Percentiles rank a stretch among this genome's conserved stretches.
These are phyloP conservation scores for Aleiodes testaceus DNA, from an alignment of 2,888 invertebrate genomes.

Conservation along the genomic window DNA sequence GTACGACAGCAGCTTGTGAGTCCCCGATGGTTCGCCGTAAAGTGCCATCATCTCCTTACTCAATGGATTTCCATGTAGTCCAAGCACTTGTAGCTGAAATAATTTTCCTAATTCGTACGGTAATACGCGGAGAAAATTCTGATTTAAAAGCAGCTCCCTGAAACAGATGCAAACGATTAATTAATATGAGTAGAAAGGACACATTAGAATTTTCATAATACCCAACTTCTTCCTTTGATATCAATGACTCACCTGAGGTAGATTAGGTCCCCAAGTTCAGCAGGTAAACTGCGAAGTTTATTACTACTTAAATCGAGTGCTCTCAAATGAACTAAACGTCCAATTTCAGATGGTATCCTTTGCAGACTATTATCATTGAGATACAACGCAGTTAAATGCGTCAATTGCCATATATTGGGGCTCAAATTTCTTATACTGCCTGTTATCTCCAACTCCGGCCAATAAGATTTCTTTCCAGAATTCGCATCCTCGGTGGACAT, in stretches of 20 bases:
- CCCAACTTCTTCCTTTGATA: background rate
- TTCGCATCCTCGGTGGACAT: slow-evolving; percentile 95
- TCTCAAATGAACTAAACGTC: slow-evolving; percentile 86
- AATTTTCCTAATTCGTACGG: slow-evolving; percentile 98
- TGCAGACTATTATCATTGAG: slow-evolving; percentile 96
- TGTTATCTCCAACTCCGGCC: slow-evolving; percentile 93
- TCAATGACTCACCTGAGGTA: slow-evolving; percentile 82
- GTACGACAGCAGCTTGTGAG: slow-evolving; percentile 93
- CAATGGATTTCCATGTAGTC: slow-evolving; percentile 94
- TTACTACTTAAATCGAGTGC: slow-evolving; percentile 95
- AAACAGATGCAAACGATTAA: slow-evolving; percentile 61
- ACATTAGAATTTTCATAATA: background rate
- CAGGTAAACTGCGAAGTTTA: slow-evolving; percentile 94
- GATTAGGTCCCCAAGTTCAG: slow-evolving; percentile 97
- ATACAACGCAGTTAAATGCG: slow-evolving; percentile 94
- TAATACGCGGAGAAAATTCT: slow-evolving; percentile 93
- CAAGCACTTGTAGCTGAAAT: slow-evolving; percentile 95
- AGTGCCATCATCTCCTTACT: slow-evolving; percentile 93
- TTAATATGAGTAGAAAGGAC: slow-evolving; percentile 8
- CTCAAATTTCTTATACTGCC: slow-evolving; percentile 96
- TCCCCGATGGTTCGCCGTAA: slow-evolving; percentile 95
- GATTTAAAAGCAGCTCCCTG: slow-evolving; percentile 94
- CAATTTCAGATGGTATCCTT: slow-evolving; percentile 93
- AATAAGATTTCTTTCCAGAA: slow-evolving; percentile 92
- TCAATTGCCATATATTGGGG: slow-evolving; percentile 91